Conservation (phyloP, 1,140 invertebrate species). For the Trissolcus basalis region DNA sequence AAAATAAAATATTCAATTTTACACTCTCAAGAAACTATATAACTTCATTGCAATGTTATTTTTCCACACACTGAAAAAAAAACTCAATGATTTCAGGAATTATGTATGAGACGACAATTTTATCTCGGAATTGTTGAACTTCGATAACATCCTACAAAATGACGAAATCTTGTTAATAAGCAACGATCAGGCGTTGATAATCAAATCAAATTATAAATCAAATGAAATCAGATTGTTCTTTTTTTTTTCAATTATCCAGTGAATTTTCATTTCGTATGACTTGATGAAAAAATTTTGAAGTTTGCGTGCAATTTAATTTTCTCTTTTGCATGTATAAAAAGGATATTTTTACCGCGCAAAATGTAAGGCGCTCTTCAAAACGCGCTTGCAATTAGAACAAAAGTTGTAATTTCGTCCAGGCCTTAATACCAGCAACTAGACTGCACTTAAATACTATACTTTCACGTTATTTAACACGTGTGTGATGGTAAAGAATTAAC, state of each 20-base stretch:
- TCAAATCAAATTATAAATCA: too few relatives aligned
- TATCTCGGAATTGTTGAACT: too few relatives aligned
- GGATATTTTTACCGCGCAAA: constrained; percentile 15
- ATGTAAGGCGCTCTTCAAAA: constrained; percentile 22
- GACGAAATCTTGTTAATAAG: too few relatives aligned
- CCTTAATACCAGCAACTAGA: constrained; percentile 27
- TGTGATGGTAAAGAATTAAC: constrained; percentile 27
- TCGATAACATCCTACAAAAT: too few relatives aligned
- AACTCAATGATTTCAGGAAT: too few relatives aligned
- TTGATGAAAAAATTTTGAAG: constrained; percentile 1
- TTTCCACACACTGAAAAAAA: too few relatives aligned
- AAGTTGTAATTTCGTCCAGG: constrained; percentile 39
- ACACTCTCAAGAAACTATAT: too few relatives aligned
- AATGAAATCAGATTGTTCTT: too few relatives aligned
- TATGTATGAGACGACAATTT: too few relatives aligned
- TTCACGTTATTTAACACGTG: constrained; percentile 44
- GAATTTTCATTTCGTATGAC: neutral
- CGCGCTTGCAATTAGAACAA: constrained; percentile 42
- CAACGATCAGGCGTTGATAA: too few relatives aligned
- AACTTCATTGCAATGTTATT: too few relatives aligned
- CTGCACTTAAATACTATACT: constrained; percentile 23
- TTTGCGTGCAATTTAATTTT: constrained; percentile 5
- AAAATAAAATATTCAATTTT: too few relatives aligned
- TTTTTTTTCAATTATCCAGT: neutral
- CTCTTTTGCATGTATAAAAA: constrained; percentile 16